Conservation (phyloP, 2,888 invertebrate species). For the Leptinotarsa haldemani region DNA sequence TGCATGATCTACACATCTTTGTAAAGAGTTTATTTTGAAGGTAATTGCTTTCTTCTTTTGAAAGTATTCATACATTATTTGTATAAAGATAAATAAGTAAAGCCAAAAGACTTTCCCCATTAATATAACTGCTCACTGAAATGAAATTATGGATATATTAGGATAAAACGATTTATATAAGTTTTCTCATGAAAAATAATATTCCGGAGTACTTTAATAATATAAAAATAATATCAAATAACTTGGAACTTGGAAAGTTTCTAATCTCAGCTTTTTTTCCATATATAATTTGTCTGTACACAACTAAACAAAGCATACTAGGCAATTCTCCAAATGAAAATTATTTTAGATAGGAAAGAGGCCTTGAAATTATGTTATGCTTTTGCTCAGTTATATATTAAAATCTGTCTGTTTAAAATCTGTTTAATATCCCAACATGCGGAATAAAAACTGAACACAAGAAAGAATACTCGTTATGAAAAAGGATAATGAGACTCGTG, state of each 20-base stretch:
- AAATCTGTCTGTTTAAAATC: too few relatives aligned
- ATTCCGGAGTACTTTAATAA: background rate
- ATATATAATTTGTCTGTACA: background rate
- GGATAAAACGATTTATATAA: background rate
- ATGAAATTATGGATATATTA: background rate
- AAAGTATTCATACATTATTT: too few relatives aligned
- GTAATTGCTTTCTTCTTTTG: too few relatives aligned
- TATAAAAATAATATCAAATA: background rate
- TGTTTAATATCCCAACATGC: background rate
- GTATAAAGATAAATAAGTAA: too few relatives aligned
- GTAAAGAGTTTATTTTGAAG: too few relatives aligned
- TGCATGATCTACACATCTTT: too few relatives aligned
- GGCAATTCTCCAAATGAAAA: background rate
- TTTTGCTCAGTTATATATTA: background rate
- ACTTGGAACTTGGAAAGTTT: background rate
- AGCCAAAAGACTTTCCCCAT: too few relatives aligned
- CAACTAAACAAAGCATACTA: background rate
- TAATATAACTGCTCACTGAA: too few relatives aligned
- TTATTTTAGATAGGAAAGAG: background rate
- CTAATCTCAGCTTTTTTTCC: background rate
- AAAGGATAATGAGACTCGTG: background rate
- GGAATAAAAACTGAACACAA: background rate
- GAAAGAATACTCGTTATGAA: background rate
- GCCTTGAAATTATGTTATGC: background rate
- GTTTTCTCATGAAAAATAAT: background rate